Base-by-base conservation (phyloP, 2,888 invertebrate genomes). In the Pandemis cinnamomeana region DNA sequence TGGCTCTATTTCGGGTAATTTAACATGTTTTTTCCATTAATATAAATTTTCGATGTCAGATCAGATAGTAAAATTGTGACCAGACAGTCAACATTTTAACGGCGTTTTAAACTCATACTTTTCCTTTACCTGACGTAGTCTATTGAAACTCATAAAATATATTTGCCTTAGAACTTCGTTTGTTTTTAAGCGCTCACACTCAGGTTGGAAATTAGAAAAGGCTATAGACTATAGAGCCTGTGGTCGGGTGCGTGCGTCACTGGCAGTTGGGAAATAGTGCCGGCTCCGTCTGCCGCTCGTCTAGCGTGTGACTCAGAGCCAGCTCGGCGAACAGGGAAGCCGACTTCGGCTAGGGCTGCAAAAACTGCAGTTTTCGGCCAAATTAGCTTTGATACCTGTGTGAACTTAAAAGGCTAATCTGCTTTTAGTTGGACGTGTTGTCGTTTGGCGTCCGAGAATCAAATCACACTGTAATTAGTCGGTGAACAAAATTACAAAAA, bases 201-300 rank as follows among this genome's bases (percentile, higher is more conserved):
- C 20, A 63, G 64, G 13, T 61, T 36, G 20, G 46, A 63, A 68
- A 68, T 72, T 64, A 46, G 36, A 70, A 72, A 75, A 70, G 71
- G 64, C 61, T 53, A 46, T 63, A 64, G 15, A 48, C 61, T 53
- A 46, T 63, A 64, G 15, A 48, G 76, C 76, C 72, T 76, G 81
- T 75, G 80, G 80, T 66, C 77, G 78, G 81, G 80, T 76, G 79
- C 79, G 80, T 80, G 75, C 78, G 78, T 69, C 75, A 79, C 79
- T 76, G 80, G 81, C 81, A 80, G 67, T 83, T 86, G 85, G 87
- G 86, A 86, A 87, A 87, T 88, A 86, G 85, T 72, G 64, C 58
- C 13, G 20, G 44, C 69, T 69, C 53, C 83, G 92, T 92, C 91
- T 92, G 90, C 84, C 82, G 79, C 80, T 81, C 86, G 90, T 90